These are phyloP conservation scores for Pseudomyrmex concolor DNA, from an alignment of 1,140 invertebrate genomes.

Conservation along the genomic window DNA sequence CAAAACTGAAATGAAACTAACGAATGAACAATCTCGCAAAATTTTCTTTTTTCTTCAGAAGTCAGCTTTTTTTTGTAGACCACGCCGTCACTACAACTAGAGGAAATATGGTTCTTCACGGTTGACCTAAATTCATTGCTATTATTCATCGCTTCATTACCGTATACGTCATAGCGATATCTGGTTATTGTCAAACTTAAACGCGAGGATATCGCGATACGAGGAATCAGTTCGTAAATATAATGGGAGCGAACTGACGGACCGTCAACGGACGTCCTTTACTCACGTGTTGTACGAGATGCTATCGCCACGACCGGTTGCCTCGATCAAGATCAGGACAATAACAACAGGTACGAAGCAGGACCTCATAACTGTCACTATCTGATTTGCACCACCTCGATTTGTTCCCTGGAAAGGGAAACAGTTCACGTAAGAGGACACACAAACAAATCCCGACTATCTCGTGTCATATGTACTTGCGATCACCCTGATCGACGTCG, in stretches of 20 bases:
- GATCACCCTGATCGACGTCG: slow-evolving; percentile 18
- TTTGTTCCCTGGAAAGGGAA: slow-evolving; percentile 23
- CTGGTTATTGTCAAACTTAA: neutral
- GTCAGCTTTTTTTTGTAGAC: neutral
- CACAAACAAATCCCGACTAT: slow-evolving; percentile 70
- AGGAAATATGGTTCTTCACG: slow-evolving; percentile 24
- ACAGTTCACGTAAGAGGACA: slow-evolving; percentile 64
- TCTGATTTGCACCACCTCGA: slow-evolving; percentile 2
- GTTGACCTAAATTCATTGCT: slow-evolving; percentile 39
- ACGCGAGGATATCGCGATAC: neutral
- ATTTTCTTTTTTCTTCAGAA: slow-evolving; percentile 9
- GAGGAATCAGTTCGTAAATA: neutral
- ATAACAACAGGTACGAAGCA: slow-evolving; percentile 74
- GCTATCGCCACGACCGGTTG: slow-evolving; percentile 74
- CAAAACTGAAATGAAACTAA: neutral
- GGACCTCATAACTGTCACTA: slow-evolving; percentile 73
- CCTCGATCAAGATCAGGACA: slow-evolving; percentile 77
- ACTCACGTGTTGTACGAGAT: slow-evolving; percentile 81
- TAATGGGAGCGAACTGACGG: neutral
- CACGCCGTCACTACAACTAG: neutral
- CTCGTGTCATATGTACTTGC: slow-evolving; percentile 64
- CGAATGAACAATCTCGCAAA: neutral
- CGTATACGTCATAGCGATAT: neutral
- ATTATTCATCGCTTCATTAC: slow-evolving; percentile 17
- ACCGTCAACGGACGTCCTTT: slow-evolving; percentile 2